Evolutionary conservation across 1,140 invertebrate genomes (phyloP).

Genomic region (Cepaea nemoralis): DNA sequence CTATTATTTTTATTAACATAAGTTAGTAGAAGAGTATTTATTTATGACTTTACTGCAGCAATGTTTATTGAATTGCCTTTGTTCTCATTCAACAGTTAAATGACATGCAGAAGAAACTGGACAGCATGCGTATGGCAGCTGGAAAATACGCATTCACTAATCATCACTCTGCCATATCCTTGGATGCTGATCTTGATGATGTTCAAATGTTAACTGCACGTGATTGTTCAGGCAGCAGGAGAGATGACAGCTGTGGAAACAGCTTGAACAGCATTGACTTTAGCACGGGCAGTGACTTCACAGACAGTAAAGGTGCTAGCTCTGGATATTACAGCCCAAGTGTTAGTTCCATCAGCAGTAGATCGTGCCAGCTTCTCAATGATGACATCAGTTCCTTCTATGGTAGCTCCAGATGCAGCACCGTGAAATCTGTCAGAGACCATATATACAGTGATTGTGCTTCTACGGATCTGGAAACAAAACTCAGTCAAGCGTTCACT

Average conservation of each 20-base stretch:
- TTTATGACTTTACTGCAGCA: too few species aligned
- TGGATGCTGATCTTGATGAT: conserved; percentile 27
- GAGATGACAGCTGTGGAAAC: conserved; percentile 20
- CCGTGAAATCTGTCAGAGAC: not conserved
- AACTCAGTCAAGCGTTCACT: not conserved
- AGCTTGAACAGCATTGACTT: conserved; percentile 16
- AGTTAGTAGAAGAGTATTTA: too few species aligned
- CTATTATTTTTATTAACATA: too few species aligned
- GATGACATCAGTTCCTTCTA: not conserved
- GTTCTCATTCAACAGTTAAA: conserved; percentile 61
- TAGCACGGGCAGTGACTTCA: not conserved
- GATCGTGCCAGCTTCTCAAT: not conserved
- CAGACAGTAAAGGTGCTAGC: not conserved
- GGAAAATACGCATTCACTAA: conserved; percentile 32
- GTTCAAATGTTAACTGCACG: not conserved
- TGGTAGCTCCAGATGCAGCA: not conserved
- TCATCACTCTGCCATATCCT: not conserved
- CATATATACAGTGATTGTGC: not conserved
- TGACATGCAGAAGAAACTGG: conserved; percentile 70
- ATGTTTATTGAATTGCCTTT: too few species aligned
- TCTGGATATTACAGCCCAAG: not conserved
- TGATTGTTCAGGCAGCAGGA: not conserved
- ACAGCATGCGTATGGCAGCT: conserved; percentile 53
- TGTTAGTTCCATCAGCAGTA: not conserved
- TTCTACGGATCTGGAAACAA: not conserved